Percentiles rank a stretch among this genome's conserved stretches.
Evolutionary conservation across 1,140 invertebrate genomes (phyloP).

Genomic region (Listronotus bonariensis): DNA sequence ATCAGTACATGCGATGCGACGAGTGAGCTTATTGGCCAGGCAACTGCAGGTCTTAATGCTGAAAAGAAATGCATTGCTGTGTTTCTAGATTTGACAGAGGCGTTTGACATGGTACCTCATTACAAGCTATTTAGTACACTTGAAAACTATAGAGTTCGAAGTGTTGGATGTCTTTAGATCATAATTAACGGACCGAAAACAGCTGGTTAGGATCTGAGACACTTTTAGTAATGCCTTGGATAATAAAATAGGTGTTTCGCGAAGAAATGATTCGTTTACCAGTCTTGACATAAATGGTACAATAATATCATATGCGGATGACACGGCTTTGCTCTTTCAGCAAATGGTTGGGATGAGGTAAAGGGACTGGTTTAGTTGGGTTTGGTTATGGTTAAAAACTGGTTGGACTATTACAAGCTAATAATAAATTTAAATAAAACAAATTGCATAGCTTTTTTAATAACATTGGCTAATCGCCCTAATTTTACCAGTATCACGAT

Average conservation of each 20-base stretch:
- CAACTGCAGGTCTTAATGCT: neutral
- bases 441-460: no score
- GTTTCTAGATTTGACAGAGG: slow-evolving; percentile 34
- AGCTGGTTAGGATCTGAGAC: slow-evolving; percentile 23
- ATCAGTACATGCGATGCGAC: neutral
- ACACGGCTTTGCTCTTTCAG: no score
- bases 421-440: no score
- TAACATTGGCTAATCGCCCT: no score
- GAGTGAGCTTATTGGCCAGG: neutral
- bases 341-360: no score
- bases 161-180: slow-evolving; percentile 39
- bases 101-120: slow-evolving; percentile 47
- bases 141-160: slow-evolving; percentile 42
- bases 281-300: no score
- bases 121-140: slow-evolving; percentile 45
- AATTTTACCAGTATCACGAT: no score
- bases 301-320: no score
- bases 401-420: no score
- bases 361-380: slow-evolving; percentile 9
- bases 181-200: slow-evolving; percentile 44
- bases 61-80: slow-evolving; percentile 4
- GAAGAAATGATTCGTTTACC: no score
- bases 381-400: no score
- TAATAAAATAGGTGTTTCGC: slow-evolving; percentile 20
- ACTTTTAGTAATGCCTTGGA: neutral